These are phyloP conservation scores for Fissipunctia ypsillon DNA, from an alignment of 2,888 invertebrate genomes.

Conservation along the genomic window DNA sequence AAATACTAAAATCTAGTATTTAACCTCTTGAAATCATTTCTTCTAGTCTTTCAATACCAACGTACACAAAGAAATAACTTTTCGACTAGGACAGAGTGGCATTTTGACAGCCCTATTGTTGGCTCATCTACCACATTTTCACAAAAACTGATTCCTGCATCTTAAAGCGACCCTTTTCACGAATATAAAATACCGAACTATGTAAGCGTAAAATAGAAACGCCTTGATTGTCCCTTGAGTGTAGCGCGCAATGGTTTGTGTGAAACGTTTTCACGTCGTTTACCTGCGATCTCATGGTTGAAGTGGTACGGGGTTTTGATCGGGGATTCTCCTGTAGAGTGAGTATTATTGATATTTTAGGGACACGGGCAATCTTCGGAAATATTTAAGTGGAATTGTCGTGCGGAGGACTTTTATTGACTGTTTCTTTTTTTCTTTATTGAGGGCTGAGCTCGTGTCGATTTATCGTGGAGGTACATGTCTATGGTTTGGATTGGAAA, in stretches of 20 bases:
- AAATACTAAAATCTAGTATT: neutral
- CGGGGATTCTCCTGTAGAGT: conserved; percentile 31
- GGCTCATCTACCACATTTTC: conserved; percentile 13
- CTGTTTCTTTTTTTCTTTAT: conserved; percentile 11
- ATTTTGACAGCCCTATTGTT: conserved; percentile 31
- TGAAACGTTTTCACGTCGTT: conserved; percentile 53
- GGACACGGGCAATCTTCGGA: conserved; percentile 40
- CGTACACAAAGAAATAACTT: conserved; percentile 20
- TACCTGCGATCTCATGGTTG: conserved; percentile 40
- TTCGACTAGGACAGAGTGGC: neutral
- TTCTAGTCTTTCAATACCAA: neutral
- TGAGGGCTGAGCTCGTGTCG: neutral
- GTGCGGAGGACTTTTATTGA: neutral
- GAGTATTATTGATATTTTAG: conserved; percentile 55
- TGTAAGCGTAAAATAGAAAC: conserved; percentile 51
- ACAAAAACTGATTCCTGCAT: conserved; percentile 4
- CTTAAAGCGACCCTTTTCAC: conserved; percentile 3
- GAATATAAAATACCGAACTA: conserved; percentile 31
- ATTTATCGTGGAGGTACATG: neutral
- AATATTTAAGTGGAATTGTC: conserved; percentile 43
- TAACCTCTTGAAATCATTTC: neutral
- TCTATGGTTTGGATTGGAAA: neutral
- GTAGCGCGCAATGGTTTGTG: conserved; percentile 57
- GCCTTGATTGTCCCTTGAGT: conserved; percentile 27
- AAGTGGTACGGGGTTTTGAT: conserved; percentile 42